Evolutionary conservation across 2,888 invertebrate species (phyloP).

Genomic region (Eupithecia vulgata): DNA sequence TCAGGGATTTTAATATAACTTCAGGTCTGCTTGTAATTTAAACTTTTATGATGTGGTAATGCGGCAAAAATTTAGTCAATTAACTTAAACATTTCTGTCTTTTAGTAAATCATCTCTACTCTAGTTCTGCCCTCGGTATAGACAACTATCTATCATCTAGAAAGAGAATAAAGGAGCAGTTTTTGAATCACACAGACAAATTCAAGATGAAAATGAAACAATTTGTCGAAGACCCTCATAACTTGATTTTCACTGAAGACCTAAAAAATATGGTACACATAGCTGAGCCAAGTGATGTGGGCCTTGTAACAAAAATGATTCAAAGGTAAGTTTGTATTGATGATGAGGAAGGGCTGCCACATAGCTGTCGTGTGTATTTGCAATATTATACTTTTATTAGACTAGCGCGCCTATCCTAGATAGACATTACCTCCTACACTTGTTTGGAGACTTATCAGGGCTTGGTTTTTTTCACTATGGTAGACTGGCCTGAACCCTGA

Average conservation of each 20-base stretch:
- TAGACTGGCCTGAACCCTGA: no score
- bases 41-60: background rate
- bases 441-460: no score
- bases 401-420: background rate
- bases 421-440: background rate
- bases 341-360: background rate
- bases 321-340: conserved; percentile 79
- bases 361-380: background rate
- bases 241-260: conserved; percentile 93
- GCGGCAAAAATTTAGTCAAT: background rate
- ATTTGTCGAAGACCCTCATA: conserved; percentile 82
- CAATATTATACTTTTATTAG: background rate
- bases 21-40: conserved; percentile 48
- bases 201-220: conserved; percentile 89
- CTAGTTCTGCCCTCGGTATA: conserved; percentile 85
- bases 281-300: conserved; percentile 86
- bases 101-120: conserved; percentile 79
- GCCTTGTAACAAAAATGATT: conserved; percentile 87
- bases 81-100: conserved; percentile 32
- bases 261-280: conserved; percentile 91
- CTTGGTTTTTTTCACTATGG: no score
- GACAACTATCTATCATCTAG: conserved; percentile 83
- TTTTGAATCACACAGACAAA: conserved; percentile 85
- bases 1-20: conserved; percentile 52
- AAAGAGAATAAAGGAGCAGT: conserved; percentile 83